A percentile compares a stretch with the other conserved stretches of the same genome.
phyloP scores from a whole-genome alignment of 2,113 vertebrate species.

The Centrocercus urophasianus region DNA sequence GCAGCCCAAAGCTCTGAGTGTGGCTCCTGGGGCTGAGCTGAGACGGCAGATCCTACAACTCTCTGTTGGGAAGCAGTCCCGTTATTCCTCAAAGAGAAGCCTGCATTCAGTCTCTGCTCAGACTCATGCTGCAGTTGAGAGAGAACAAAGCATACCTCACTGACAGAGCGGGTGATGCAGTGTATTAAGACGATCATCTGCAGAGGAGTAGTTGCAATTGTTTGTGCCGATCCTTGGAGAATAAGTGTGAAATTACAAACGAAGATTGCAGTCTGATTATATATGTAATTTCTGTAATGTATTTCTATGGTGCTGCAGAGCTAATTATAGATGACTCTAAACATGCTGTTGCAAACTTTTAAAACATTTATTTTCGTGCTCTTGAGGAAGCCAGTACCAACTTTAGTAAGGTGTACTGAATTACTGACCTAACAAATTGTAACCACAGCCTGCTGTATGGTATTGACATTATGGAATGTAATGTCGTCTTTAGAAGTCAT shows the following conservation, averaged over 20 bases:
- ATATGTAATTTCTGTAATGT: not conserved
- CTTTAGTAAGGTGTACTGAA: constrained; percentile 41
- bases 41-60: not conserved
- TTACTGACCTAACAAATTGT: constrained; percentile 58
- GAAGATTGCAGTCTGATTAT: not conserved
- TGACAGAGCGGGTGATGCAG: not conserved
- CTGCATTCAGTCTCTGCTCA: not conserved
- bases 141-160: rapidly evolving
- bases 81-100: not conserved
- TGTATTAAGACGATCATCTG: not conserved
- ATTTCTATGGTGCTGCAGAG: constrained; percentile 3
- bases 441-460: not conserved
- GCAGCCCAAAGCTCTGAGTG: not conserved
- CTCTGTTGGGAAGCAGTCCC: not conserved
- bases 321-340: constrained; percentile 48
- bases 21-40: not conserved
- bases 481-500: constrained; percentile 6
- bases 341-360: constrained; percentile 13
- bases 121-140: not conserved
- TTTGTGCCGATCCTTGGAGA: not conserved
- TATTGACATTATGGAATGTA: constrained; percentile 44
- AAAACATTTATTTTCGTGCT: not conserved
- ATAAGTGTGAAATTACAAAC: not conserved
- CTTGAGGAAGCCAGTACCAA: constrained; percentile 22
- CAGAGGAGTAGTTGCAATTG: not conserved